Conservation (phyloP, 1,140 invertebrate genomes). For the Cotesia chilonis region DNA sequence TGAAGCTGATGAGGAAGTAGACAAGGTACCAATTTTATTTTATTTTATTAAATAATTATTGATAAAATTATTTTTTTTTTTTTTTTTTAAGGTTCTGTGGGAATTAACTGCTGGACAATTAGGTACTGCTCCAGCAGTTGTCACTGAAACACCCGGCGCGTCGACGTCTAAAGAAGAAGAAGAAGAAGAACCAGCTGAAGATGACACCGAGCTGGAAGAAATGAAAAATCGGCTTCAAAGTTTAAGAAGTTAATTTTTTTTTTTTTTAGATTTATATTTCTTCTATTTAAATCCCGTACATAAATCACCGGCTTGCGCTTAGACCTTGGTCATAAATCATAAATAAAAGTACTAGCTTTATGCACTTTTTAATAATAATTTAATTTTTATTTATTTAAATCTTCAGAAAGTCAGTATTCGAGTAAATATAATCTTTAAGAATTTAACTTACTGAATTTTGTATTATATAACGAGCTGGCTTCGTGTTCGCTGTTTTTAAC, state of each 20-base stretch:
- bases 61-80: conserved; percentile 35
- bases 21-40: conserved; percentile 73
- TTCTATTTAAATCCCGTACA: not conserved
- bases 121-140: conserved; percentile 85
- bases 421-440: not conserved
- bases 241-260: conserved; percentile 74
- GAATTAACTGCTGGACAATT: conserved; percentile 94
- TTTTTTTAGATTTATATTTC: not conserved
- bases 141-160: conserved; percentile 71
- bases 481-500: not conserved
- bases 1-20: conserved; percentile 91
- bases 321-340: not conserved
- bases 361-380: not conserved
- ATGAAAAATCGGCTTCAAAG: conserved; percentile 87
- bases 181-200: conserved; percentile 67
- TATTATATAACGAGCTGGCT: conserved; percentile 5
- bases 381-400: conserved; percentile 1
- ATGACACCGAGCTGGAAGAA: conserved; percentile 82
- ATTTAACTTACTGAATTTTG: not conserved
- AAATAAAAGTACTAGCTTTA: not conserved
- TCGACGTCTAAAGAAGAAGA: conserved; percentile 66
- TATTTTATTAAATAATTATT: not conserved
- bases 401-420: not conserved
- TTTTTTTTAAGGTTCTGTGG: conserved; percentile 80
- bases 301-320: not conserved